phyloP scores from a whole-genome alignment of 2,888 invertebrate species.

The Diplazon laetatorius region DNA sequence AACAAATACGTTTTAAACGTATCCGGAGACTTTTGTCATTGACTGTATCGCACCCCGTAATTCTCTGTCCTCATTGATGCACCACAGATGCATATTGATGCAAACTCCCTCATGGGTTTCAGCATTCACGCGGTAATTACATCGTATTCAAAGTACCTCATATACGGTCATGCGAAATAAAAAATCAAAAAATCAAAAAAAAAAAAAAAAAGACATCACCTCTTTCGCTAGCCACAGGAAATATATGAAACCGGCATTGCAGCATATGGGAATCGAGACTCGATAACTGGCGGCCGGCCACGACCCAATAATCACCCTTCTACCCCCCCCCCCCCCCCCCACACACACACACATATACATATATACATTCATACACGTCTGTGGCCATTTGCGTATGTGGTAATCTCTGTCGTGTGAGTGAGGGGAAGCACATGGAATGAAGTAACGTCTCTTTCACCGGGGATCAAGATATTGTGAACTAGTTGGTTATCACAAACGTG shows the following conservation, averaged over 20 bases:
- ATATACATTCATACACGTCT: too few species aligned
- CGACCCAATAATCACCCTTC: slow-evolving; percentile 28
- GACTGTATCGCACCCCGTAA: too few species aligned
- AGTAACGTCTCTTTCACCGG: slow-evolving; percentile 13
- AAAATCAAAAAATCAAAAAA: not conserved
- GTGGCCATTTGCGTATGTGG: too few species aligned
- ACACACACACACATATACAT: not conserved
- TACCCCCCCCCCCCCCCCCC: too few species aligned
- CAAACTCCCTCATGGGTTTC: not conserved
- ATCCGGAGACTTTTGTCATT: too few species aligned
- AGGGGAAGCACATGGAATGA: slow-evolving; percentile 6
- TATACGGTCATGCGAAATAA: not conserved
- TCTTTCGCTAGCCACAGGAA: not conserved
- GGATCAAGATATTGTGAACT: slow-evolving; percentile 41
- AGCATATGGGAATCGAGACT: slow-evolving; percentile 13
- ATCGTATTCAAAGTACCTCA: not conserved
- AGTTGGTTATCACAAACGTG: slow-evolving; percentile 19
- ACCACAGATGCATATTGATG: not conserved
- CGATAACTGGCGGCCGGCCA: slow-evolving; percentile 35
- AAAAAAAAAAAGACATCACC: too few species aligned
- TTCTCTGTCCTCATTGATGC: too few species aligned
- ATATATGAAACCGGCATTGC: slow-evolving; percentile 7
- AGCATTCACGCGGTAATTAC: not conserved
- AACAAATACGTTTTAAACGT: too few species aligned
- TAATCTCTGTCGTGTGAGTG: not conserved